Conservation (phyloP, 1,140 invertebrate species). For the Octopus sinensis region DNA sequence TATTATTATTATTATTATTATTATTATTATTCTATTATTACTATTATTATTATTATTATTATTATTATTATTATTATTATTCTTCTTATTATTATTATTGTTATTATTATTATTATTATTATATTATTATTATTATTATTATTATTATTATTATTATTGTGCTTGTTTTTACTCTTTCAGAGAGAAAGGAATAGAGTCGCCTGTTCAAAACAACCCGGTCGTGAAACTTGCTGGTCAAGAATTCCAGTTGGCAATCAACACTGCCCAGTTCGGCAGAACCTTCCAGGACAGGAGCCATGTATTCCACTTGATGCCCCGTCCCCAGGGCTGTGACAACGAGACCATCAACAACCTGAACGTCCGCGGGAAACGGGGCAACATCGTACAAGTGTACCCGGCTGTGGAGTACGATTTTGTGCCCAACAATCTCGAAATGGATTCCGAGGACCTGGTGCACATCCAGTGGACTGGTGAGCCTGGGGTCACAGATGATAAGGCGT, state of each 20-base stretch:
- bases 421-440: constrained; percentile 37
- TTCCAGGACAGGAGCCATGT: constrained; percentile 56
- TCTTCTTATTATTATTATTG: not conserved
- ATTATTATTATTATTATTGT: not conserved
- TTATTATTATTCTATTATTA: not conserved
- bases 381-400: constrained; percentile 53
- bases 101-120: not conserved
- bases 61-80: not conserved
- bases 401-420: constrained; percentile 57
- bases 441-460: constrained; percentile 49
- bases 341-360: constrained; percentile 51
- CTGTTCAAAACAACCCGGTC: constrained; percentile 43
- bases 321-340: constrained; percentile 25
- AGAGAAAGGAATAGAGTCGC: constrained; percentile 29
- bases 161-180: constrained; percentile 35
- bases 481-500: no score
- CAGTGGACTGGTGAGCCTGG: constrained; percentile 55
- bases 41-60: not conserved
- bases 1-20: not conserved
- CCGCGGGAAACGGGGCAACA: constrained; percentile 54
- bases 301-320: constrained; percentile 43
- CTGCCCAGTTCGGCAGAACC: constrained; percentile 51
- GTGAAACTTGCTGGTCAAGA: constrained; percentile 43
- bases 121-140: not conserved
- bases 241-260: constrained; percentile 53